These are phyloP conservation scores for Mantis religiosa DNA, from an alignment of 2,888 invertebrate species.

Conservation along the genomic window DNA sequence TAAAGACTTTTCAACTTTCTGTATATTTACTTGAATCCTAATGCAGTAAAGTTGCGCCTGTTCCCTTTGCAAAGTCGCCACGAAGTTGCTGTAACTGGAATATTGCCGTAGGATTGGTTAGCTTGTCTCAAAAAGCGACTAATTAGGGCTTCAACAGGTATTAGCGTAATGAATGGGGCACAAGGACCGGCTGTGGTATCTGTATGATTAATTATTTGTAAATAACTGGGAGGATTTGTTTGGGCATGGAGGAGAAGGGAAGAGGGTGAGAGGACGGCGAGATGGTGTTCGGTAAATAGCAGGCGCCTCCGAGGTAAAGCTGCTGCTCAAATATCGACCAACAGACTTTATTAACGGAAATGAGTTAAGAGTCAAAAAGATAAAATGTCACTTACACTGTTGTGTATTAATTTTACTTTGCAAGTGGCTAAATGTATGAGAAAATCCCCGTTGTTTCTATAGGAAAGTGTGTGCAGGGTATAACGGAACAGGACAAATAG, in stretches of 20 bases:
- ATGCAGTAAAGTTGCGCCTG: no score
- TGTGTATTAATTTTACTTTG: not conserved
- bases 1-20: no score
- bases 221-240: not conserved
- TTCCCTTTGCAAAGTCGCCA: not conserved
- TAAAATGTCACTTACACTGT: not conserved
- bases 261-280: not conserved
- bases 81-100: not conserved
- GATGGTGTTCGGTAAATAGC: not conserved
- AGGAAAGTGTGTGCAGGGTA: not conserved
- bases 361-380: not conserved
- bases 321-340: not conserved
- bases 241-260: not conserved
- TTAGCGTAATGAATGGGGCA: not conserved
- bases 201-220: conserved; percentile 8
- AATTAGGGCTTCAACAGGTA: not conserved
- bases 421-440: not conserved
- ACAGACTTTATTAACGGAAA: not conserved
- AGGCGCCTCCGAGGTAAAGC: not conserved
- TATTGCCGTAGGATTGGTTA: not conserved
- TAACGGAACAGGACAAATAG: not conserved
- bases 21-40: no score
- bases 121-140: not conserved
- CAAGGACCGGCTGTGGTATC: not conserved
- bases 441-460: not conserved